Conservation (phyloP, 2,797 vertebrate species). For the Sebastes matsubarae region DNA sequence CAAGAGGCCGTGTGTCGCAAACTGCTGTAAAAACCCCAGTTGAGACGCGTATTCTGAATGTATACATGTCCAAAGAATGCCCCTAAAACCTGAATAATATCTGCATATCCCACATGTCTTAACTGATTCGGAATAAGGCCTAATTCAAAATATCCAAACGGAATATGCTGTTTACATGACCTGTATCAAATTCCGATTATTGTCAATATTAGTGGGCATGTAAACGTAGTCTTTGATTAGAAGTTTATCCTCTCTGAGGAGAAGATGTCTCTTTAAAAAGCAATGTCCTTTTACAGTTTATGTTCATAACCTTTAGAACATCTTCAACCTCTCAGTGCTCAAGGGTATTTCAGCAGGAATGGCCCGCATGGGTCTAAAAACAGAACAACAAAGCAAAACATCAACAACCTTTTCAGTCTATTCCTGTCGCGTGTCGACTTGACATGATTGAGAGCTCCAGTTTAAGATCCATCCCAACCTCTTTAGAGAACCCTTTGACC, state of each 20-base stretch:
- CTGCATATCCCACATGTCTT: not conserved
- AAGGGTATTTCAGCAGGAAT: not conserved
- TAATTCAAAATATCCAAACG: too few species aligned
- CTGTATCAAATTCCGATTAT: rapidly evolving
- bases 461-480: not conserved
- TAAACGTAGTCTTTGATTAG: too few species aligned
- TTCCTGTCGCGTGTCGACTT: not conserved
- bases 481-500: not conserved
- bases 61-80: not conserved
- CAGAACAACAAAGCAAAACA: not conserved
- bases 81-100: not conserved
- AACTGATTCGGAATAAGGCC: not conserved
- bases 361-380: too few species aligned
- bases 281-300: not conserved
- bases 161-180: too few species aligned
- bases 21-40: not conserved
- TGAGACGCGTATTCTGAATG: not conserved
- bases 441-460: not conserved
- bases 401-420: not conserved
- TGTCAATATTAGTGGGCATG: too few species aligned
- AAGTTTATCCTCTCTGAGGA: too few species aligned
- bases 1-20: not conserved
- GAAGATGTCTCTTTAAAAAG: not conserved
- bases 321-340: not conserved
- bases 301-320: not conserved